These are phyloP conservation scores for Rhagoletis zephyria DNA, from an alignment of 1,140 invertebrate genomes.

Conservation along the genomic window DNA sequence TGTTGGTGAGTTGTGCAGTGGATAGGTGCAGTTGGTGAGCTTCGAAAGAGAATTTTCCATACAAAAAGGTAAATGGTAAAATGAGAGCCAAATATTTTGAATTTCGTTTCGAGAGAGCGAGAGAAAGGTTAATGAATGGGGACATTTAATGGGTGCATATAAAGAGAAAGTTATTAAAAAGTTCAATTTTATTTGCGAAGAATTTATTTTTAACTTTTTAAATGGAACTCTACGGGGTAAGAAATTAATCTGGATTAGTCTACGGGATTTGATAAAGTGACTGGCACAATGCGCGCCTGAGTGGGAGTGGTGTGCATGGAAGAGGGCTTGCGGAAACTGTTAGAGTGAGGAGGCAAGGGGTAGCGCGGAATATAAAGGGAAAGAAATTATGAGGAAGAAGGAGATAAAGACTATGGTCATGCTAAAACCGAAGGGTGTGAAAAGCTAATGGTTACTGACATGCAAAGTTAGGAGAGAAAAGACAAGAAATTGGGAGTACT, in stretches of 20 bases:
- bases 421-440: no score
- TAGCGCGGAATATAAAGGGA: no score
- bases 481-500: no score
- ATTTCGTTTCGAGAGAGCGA: not conserved
- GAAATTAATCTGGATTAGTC: not conserved
- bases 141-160: constrained; percentile 42
- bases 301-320: no score
- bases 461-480: no score
- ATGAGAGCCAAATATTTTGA: constrained; percentile 29
- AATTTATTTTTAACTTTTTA: not conserved
- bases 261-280: not conserved
- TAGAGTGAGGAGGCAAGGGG: no score
- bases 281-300: no score
- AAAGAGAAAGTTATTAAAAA: constrained; percentile 43
- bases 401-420: no score
- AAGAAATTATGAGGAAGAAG: no score
- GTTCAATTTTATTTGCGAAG: not conserved
- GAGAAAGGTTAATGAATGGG: constrained; percentile 28
- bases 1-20: constrained; percentile 36
- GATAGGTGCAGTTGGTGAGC: constrained; percentile 48
- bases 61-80: not conserved
- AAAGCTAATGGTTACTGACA: no score
- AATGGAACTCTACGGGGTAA: not conserved
- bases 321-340: no score
- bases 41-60: constrained; percentile 27